Conservation (phyloP, 2,797 vertebrate species). For the Sandelia bainsii region DNA sequence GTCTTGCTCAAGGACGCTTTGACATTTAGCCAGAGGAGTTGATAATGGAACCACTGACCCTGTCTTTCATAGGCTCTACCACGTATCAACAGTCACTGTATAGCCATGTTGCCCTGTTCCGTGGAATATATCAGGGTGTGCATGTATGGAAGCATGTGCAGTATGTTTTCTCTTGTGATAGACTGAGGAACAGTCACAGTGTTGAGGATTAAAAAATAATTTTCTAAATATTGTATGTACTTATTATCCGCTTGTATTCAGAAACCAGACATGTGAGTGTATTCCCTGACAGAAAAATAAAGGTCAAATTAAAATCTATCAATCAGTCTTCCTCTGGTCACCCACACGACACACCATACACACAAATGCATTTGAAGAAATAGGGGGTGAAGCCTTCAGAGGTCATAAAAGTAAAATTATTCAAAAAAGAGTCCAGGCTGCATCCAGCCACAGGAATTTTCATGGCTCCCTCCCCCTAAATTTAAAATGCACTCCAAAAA, state of each 20-base stretch:
- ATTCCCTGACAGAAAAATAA: constrained; percentile 36
- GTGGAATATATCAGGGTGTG: too few species aligned
- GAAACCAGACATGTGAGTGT: constrained; percentile 38
- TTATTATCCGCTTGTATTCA: constrained; percentile 40
- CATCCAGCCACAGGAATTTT: constrained; percentile 72
- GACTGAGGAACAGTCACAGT: constrained; percentile 9
- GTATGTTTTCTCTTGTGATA: constrained; percentile 66
- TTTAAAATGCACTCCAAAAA: constrained; percentile 71
- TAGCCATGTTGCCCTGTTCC: constrained; percentile 1
- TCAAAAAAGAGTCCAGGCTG: constrained; percentile 59
- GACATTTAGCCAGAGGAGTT: too few species aligned
- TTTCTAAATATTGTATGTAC: constrained; percentile 46
- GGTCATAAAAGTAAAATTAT: constrained; percentile 67
- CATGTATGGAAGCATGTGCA: constrained; percentile 3
- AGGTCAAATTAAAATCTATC: constrained; percentile 50
- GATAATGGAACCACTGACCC: too few species aligned
- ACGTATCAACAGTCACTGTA: too few species aligned
- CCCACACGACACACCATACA: constrained; percentile 31
- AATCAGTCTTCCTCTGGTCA: constrained; percentile 18
- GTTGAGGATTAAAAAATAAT: constrained; percentile 47
- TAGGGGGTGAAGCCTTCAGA: constrained; percentile 56
- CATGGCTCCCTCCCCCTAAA: constrained; percentile 55
- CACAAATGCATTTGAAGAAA: constrained; percentile 50
- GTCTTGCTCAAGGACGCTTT: too few species aligned
- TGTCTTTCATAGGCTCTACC: too few species aligned